phyloP scores from a whole-genome alignment of 2,888 invertebrate species.

The Rosalia funebris region DNA sequence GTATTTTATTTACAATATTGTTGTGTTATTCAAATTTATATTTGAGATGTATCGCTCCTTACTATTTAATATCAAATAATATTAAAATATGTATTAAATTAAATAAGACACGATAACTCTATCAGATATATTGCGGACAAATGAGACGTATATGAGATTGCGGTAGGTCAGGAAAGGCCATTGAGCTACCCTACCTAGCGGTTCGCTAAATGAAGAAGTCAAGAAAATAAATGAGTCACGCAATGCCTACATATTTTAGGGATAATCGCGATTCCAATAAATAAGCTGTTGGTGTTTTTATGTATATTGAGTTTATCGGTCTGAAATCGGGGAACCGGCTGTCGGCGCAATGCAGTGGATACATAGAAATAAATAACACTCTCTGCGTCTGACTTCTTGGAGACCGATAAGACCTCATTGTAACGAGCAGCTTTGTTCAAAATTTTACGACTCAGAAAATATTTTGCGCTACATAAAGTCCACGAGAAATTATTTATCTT shows the following conservation, averaged over 20 bases:
- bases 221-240: conserved; percentile 18
- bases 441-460: conserved; percentile 17
- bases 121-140: too few relatives aligned
- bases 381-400: conserved; percentile 11
- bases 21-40: too few relatives aligned
- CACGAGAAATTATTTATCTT: conserved; percentile 17
- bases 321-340: conserved; percentile 36
- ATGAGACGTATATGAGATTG: too few relatives aligned
- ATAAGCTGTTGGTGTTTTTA: conserved; percentile 42
- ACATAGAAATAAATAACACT: conserved; percentile 27
- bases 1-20: too few relatives aligned
- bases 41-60: too few relatives aligned
- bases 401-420: conserved; percentile 8
- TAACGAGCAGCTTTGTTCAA: background rate
- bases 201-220: too few relatives aligned
- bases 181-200: too few relatives aligned
- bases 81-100: too few relatives aligned
- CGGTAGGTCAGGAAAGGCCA: too few relatives aligned
- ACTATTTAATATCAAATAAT: too few relatives aligned
- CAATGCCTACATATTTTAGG: conserved; percentile 25
- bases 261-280: conserved; percentile 18
- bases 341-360: conserved; percentile 34
- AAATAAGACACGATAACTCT: too few relatives aligned
- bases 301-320: conserved; percentile 40
- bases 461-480: conserved; percentile 17